A percentile compares a stretch with the other conserved stretches of the same genome.
phyloP scores from a whole-genome alignment of 2,888 invertebrate genomes.

The Drosophila kanekoi region DNA sequence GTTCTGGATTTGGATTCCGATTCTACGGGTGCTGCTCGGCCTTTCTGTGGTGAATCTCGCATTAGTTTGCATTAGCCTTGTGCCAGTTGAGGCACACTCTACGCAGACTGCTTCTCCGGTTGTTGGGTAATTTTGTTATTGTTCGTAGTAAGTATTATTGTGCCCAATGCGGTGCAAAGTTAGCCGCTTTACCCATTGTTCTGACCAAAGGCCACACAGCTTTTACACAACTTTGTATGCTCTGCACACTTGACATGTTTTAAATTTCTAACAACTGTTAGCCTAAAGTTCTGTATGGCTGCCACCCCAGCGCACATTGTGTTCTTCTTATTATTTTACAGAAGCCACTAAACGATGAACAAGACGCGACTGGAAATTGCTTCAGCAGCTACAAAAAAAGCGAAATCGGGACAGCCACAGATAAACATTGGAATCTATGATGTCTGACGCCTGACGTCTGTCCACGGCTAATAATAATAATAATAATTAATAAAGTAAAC shows the following conservation, averaged over 20 bases:
- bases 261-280: constrained; percentile 50
- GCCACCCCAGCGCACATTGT: constrained; percentile 32
- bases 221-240: constrained; percentile 51
- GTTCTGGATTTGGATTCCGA: constrained; percentile 15
- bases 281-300: constrained; percentile 39
- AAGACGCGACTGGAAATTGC: constrained; percentile 4
- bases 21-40: constrained; percentile 39
- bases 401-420: constrained; percentile 39
- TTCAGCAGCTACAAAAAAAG: constrained; percentile 42
- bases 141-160: constrained; percentile 51
- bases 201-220: constrained; percentile 58
- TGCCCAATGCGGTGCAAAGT: constrained; percentile 65
- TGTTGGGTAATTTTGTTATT: constrained; percentile 60
- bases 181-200: constrained; percentile 26
- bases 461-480: constrained; percentile 26
- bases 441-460: constrained; percentile 63
- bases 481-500: no score
- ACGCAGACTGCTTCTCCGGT: constrained; percentile 1
- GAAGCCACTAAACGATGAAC: constrained; percentile 36
- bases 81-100: constrained; percentile 20
- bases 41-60: constrained; percentile 63
- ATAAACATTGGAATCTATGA: constrained; percentile 54
- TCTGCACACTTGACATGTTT: constrained; percentile 57
- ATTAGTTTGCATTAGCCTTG: constrained; percentile 69
- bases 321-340: constrained; percentile 17